Evolutionary conservation across 2,888 invertebrate genomes (phyloP).

Genomic region (Hirtodrosophila cameraria): DNA sequence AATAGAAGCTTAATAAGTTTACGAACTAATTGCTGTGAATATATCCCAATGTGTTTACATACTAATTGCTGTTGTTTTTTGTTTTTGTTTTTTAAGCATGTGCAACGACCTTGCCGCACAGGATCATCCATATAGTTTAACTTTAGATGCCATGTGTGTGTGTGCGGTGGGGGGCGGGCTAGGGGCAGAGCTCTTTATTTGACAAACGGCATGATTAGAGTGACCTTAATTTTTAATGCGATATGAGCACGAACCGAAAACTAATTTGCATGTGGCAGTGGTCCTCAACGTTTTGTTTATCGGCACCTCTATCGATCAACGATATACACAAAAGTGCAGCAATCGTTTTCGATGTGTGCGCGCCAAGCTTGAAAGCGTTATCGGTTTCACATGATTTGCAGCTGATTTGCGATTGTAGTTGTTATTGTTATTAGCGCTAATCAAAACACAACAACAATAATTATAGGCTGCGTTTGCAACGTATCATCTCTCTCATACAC

Average conservation of each 20-base stretch:
- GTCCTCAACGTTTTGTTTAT: too few species aligned
- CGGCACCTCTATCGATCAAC: conserved; percentile 45
- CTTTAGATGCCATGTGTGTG: conserved; percentile 1
- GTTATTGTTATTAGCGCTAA: conserved; percentile 13
- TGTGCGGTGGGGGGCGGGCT: background rate
- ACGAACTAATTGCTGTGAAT: background rate
- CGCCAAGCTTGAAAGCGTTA: conserved; percentile 44
- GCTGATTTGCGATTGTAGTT: conserved; percentile 44
- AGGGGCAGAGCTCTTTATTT: conserved; percentile 13
- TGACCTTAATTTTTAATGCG: conserved; percentile 61
- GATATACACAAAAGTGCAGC: conserved; percentile 32
- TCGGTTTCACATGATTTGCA: conserved; percentile 24
- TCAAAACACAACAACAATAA: conserved; percentile 16
- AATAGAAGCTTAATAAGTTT: conserved; percentile 10
- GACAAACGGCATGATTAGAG: conserved; percentile 48
- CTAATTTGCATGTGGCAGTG: conserved; percentile 53
- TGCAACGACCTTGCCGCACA: conserved; percentile 50
- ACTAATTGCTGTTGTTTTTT: background rate
- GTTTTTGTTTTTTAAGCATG: conserved; percentile 1
- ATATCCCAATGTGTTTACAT: conserved; percentile 1
- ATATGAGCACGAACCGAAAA: conserved; percentile 48
- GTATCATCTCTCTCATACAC: conserved; percentile 6
- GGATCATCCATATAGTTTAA: conserved; percentile 31
- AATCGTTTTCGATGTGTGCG: conserved; percentile 30
- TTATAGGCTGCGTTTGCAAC: conserved; percentile 13